Base-by-base conservation (phyloP, 2,797 vertebrate genomes). In the Cyprinodon diabolis region DNA sequence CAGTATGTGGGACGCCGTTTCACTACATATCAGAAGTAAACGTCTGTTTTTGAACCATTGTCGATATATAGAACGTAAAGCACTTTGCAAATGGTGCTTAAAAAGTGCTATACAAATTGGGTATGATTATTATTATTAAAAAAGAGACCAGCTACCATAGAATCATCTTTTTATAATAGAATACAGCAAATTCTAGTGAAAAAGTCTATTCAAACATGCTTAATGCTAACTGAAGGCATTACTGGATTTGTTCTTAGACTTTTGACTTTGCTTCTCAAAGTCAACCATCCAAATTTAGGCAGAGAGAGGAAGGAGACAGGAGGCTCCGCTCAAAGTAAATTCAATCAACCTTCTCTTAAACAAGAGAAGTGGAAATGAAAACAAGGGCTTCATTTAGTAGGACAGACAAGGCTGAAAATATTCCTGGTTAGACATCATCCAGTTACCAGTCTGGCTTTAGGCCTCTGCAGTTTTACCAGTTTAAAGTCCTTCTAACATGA, bases 181-280 rank as follows among this genome's bases (percentile, higher is more conserved):
- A 75, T 55, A 54, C 23, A 66, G 45, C 63, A 49, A 74, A 69
- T 77, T 79, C 80, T 75, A 71, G 9, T n/a, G 21, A 21, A 54
- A n/a, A 54, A 19, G 8, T 21, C 51, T 21, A 21, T 54, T 21
- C 5, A 21, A 19, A 63, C 19, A 19, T 2, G 4, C 37, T 43
- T 43, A 8, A 37, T 62, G 35, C 13, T 17, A 19, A 40, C 35
- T 40, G 14, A 40, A 62, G 17, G 19, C 37, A 62, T 82, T 77
- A 79, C 47, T 76, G 40, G 76, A 80, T 68, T 49, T 87, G 85
- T 90, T 86, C 85, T 80, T 88, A 79, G 81, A 86, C 81, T 84
- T 90, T 82, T 86, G 87, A 94, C 90, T 90, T 92, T 93, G 89
- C 86, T 84, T 78, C 66, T 78, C 76, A 84, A 89, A 90, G 90